phyloP scores from a whole-genome alignment of 2,797 vertebrate genomes.

The Petrocephalus sullivani region DNA sequence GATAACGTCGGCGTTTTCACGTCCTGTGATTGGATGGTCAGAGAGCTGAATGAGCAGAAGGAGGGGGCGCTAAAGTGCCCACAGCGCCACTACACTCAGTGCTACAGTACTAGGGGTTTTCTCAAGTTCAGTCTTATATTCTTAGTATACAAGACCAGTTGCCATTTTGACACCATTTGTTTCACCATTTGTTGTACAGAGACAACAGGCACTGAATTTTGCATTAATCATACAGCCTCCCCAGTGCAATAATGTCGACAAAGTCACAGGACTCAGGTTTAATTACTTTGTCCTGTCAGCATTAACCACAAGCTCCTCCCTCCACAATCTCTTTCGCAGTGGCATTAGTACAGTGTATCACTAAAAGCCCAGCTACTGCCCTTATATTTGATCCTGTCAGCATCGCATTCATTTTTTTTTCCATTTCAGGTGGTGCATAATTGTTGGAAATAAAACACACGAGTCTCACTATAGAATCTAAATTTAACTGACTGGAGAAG shows the following conservation, averaged over 20 bases:
- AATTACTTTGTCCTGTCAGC: neutral
- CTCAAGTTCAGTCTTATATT: neutral
- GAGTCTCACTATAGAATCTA: neutral
- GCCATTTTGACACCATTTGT: neutral
- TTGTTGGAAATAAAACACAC: neutral
- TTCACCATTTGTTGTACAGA: neutral
- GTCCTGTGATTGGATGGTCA: too few relatives aligned
- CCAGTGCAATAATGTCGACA: neutral
- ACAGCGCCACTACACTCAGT: neutral
- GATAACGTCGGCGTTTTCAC: too few relatives aligned
- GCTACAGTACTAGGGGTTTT: neutral
- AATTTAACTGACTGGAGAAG: neutral
- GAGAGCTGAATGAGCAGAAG: too few relatives aligned
- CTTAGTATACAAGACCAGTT: neutral
- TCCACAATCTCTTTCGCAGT: neutral
- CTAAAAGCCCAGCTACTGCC: neutral
- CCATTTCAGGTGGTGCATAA: neutral
- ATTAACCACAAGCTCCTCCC: neutral
- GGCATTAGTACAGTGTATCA: neutral
- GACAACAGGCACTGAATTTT: neutral
- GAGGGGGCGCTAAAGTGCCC: neutral
- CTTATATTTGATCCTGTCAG: neutral
- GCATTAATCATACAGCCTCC: neutral
- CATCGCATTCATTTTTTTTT: neutral
- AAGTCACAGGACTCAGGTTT: neutral